Conservation (phyloP, 2,113 vertebrate genomes). For the Entelurus aequoreus region DNA sequence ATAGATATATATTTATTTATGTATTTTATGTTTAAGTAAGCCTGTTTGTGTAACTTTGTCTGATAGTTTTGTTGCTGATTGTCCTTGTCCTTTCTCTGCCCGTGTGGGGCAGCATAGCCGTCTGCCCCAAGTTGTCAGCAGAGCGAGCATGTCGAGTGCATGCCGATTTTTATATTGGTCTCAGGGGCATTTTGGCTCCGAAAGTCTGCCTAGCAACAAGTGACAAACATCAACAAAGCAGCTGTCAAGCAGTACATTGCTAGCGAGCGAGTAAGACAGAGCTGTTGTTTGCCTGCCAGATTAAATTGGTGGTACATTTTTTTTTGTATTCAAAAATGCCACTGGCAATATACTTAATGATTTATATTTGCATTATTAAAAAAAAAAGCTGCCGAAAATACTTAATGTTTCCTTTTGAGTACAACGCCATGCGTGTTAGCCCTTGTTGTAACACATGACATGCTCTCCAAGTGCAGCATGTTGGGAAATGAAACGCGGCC, state of each 20-base stretch:
- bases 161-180: too few relatives aligned
- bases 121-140: neutral
- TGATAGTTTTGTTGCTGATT: neutral
- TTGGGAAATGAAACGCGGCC: conserved; percentile 3
- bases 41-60: too few relatives aligned
- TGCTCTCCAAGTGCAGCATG: neutral
- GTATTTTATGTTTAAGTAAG: too few relatives aligned
- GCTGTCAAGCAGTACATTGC: neutral
- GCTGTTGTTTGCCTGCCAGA: too few relatives aligned
- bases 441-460: conserved; percentile 6
- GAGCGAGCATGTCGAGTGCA: too few relatives aligned
- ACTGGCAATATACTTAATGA: neutral
- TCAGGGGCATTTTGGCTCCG: too few relatives aligned
- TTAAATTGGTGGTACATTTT: neutral
- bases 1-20: too few relatives aligned
- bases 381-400: neutral
- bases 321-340: neutral
- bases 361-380: neutral
- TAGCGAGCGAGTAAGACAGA: neutral
- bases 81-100: neutral
- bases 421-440: neutral
- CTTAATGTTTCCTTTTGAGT: neutral
- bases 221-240: neutral
- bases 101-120: neutral
- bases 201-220: conserved; percentile 1